Base-by-base conservation (phyloP, 1,140 invertebrate species). In the Matsumurasca onukii region DNA sequence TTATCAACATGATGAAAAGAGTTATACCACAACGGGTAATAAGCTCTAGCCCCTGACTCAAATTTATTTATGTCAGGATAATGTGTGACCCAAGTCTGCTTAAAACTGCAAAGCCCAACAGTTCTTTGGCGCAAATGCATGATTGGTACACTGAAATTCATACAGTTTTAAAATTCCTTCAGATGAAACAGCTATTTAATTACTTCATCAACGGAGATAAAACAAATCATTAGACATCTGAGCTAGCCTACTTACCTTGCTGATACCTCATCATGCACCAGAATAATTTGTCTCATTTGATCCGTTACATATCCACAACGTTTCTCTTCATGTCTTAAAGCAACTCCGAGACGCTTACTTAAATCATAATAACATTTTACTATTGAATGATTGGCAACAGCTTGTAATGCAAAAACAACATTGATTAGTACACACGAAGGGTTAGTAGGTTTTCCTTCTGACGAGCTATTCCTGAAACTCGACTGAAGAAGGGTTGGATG, bases 311-410 rank as follows among this genome's bases (percentile, higher is more conserved):
- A 98, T 22, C 90, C 89, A 78, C 91, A 91, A 73, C 94, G 83
- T 73, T 89, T 89, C 82, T 98, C 95, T 83, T 98, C 96, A 76
- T 95, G 91, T 57, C 90, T 84, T 15, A 98, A 80, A 29, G 93
- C 94, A 75, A 95, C 88, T 0, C 95, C 94, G 51, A 99, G 80
- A 78, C 80, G 86, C 82, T 93, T 91, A 76, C 95, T 96, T 39
- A 98, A 80, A 80, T 97, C 93, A 80, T 98, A 94, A 78, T 98
- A 99, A 80, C 94, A 95, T 81, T 92, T 92, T 0, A 97, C 94
- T 73, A 98, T 90, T 62, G 94, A 96, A 80, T 94, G 92, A 81
- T 89, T 93, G 29, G 94, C 93, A 75, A 91, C 88, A 0, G 95
- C 94, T 79, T 91, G 88, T 31, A 98, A 79, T 15, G 93, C 94